phyloP scores from a whole-genome alignment of 2,797 vertebrate genomes.

The Anolis apletophallus region DNA sequence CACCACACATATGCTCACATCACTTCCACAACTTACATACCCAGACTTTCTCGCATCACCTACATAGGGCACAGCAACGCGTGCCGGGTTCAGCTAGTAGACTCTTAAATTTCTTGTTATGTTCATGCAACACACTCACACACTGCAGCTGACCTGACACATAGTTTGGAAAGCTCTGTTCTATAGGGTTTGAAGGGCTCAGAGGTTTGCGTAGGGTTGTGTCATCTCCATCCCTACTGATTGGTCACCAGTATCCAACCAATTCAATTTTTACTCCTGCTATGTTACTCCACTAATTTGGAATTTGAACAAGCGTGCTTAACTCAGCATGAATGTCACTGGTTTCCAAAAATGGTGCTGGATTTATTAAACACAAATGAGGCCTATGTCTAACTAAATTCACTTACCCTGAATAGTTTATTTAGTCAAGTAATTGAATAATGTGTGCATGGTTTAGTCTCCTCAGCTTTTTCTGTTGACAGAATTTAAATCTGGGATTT shows the following conservation, averaged over 20 bases:
- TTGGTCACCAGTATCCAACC: not conserved
- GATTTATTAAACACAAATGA: not conserved
- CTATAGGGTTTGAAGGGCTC: not conserved
- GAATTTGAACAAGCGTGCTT: not conserved
- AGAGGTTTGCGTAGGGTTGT: not conserved
- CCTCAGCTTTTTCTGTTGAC: not conserved
- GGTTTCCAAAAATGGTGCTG: not conserved
- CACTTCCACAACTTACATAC: no score
- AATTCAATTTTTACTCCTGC: not conserved
- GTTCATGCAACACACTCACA: no score
- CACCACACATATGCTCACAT: no score
- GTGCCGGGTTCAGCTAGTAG: no score
- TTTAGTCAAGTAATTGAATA: constrained; percentile 5
- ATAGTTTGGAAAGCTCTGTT: no score
- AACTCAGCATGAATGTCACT: constrained; percentile 12
- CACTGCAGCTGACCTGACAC: no score
- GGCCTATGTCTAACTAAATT: not conserved
- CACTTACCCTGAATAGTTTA: not conserved
- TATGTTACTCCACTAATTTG: constrained; percentile 10
- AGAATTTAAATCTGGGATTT: not conserved
- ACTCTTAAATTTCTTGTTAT: no score
- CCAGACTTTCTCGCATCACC: no score
- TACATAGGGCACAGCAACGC: no score
- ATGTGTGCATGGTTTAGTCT: not conserved
- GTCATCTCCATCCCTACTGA: not conserved